phyloP scores from a whole-genome alignment of 2,888 invertebrate genomes.

The Argyra leucocephala region DNA sequence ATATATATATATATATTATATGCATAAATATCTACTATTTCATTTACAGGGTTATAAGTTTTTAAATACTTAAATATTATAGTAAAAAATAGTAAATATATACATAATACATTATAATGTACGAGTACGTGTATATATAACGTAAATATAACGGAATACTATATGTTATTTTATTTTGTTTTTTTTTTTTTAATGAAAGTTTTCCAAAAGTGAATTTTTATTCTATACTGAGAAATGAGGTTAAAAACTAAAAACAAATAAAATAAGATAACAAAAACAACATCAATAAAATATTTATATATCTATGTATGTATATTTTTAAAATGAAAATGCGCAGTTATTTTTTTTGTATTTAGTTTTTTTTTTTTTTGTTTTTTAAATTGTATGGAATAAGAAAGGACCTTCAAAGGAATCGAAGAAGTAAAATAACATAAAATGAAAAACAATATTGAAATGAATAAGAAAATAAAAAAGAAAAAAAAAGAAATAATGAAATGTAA shows the following conservation, averaged over 20 bases:
- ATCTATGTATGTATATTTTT: no score
- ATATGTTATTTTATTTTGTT: background rate
- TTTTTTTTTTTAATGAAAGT: background rate
- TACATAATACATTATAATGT: background rate
- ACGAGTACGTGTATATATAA: no score
- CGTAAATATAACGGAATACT: background rate
- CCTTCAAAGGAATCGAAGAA: background rate
- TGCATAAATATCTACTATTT: no score
- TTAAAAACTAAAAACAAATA: no score
- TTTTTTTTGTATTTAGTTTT: background rate
- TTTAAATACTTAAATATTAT: background rate
- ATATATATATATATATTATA: no score
- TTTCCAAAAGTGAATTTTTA: no score
- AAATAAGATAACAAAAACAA: no score
- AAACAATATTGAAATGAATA: background rate
- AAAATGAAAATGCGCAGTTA: conserved; percentile 1
- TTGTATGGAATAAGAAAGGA: background rate
- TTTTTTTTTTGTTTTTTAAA: background rate
- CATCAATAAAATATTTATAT: no score
- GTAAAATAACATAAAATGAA: background rate
- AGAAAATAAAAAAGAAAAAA: background rate
- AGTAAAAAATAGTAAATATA: background rate
- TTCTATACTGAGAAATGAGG: no score
- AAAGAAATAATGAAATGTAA: background rate
- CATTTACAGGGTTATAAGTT: background rate